Evolutionary conservation across 2,888 invertebrate genomes (phyloP).

Genomic region (Archaeoteleia sp.): DNA sequence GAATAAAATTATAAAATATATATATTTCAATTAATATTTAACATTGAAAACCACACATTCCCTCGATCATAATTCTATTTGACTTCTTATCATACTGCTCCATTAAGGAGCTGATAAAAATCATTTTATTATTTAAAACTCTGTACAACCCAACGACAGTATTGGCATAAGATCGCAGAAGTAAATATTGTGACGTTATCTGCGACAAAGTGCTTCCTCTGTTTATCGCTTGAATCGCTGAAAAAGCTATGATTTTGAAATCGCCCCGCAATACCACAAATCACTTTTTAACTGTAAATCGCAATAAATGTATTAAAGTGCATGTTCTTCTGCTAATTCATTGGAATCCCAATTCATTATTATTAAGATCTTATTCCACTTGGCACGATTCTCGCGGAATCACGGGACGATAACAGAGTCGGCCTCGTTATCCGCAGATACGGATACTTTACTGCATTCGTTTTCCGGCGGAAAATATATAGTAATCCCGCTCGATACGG

Average conservation of each 20-base stretch:
- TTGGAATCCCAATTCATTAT: slow-evolving; percentile 40
- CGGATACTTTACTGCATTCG: slow-evolving; percentile 31
- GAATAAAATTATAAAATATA: too few species aligned
- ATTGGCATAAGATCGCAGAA: too few species aligned
- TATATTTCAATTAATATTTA: too few species aligned
- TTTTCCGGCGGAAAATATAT: slow-evolving; percentile 43
- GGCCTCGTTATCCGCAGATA: slow-evolving; percentile 41
- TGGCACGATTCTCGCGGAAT: slow-evolving; percentile 14
- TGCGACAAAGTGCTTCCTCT: too few species aligned
- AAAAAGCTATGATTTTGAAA: neutral
- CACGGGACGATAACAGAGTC: slow-evolving; percentile 38
- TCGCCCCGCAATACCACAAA: slow-evolving; percentile 12
- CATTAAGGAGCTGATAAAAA: too few species aligned
- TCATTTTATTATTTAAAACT: too few species aligned
- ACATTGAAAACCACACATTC: too few species aligned
- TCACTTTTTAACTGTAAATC: slow-evolving; percentile 20
- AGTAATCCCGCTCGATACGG: slow-evolving; percentile 19
- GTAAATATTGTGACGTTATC: too few species aligned
- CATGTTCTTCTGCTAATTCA: slow-evolving; percentile 32
- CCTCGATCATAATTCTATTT: too few species aligned
- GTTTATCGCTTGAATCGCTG: too few species aligned
- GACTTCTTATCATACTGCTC: too few species aligned
- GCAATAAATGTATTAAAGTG: slow-evolving; percentile 23
- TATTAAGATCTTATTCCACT: slow-evolving; percentile 33
- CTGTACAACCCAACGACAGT: too few species aligned